Evolutionary conservation across 2,113 vertebrate genomes (phyloP), one percentile per base, ranked within the genome.

Genomic region (Sminthopsis crassicaudata): DNA sequence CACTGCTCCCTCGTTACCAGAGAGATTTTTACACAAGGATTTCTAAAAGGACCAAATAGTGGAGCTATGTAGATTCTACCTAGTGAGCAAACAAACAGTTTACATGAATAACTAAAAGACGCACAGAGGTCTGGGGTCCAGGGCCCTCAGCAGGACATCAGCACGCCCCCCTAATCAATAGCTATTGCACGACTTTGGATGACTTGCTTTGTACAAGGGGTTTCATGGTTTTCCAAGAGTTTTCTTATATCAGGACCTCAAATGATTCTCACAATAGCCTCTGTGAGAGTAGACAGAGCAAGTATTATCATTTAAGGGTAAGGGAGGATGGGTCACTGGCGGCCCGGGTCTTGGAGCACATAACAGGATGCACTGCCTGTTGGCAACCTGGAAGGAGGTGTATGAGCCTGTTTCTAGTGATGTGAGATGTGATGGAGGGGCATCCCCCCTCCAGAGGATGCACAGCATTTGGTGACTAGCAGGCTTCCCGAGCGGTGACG

Each of bases 51-150:
- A 8, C 30, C n/a, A n/a, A 46, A 51, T 50, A 27, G 19, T 95
- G 54, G 53, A 53, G 51, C 0, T 8, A 26, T 22, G 2, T n/a
- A 46, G 22, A 14, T 27, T 92, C n/a, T 46, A 19, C 53, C 10
- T 46, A 91, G 84, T 53, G 50, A 50, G 25, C 26, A 89, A 94
- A 48, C 25, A 89, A 94, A 42, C 23, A 53, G 54, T 84, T 84
- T 95, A 90, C 55, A 92, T 51, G 89, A 95, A 26, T 51, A 90
- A 25, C n/a, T 50, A 95, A 91, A 92, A 54, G 84, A 3, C 46
- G 92, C 36, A n/a, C 60, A 76, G 30, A 76, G 36, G 30, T 14
- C 14, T 19, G 36, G 14, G 14, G n/a, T 22, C 36, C 42, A 36
- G 8, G 19, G 7, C 36, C 67, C 67, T 84, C n/a, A 84, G 7